Evolutionary conservation across 1,140 invertebrate genomes (phyloP), one percentile per base, ranked within the genome.

Genomic region (Sipha flava): DNA sequence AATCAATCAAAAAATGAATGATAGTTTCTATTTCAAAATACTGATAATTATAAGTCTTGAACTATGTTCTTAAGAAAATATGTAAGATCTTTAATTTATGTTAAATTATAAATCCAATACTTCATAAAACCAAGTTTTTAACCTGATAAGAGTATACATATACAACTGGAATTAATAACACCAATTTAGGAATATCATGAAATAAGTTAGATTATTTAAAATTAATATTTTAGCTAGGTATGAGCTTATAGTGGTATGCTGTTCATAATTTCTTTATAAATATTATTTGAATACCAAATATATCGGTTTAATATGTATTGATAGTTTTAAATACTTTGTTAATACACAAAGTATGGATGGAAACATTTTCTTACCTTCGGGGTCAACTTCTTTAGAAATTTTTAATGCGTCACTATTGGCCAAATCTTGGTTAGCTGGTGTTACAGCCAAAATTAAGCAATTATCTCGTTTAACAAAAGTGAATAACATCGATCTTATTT

Each of bases 351-450:
- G n/a, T n/a, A 18, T 54, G 21, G 29, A 43, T 34, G 34, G 6
- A 75, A 77, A 31, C 12, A 1, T 1, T 54, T 26, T 59, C 81
- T 81, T 87, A 91, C 96, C 95, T 90, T 97, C 94, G 21, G 92
- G 93, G 88, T 98, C 96, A 43, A 96, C 95, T 87, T 97, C 94
- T 88, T 97, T 97, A 84, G 96, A 94, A 86, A 98, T 87, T 88
- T 97, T 97, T 5, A 98, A 88, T 75, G 96, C 96, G 90, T 98
- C 96, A 75, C 95, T 96, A 85, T 96, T 98, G 49, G 96, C 96
- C 85, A 98, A 90, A 90, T 98, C 96, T 79, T 94, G 95, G 87
- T 98, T 98, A 79, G 96, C 96, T 59, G 96, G 95, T 18, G 96
- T 97, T n/a, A 98, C 95, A 77, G 96, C 96, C 83, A 98, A 88